Evolutionary conservation across 2,113 vertebrate species (phyloP).

Genomic region (Mesitornis unicolor): DNA sequence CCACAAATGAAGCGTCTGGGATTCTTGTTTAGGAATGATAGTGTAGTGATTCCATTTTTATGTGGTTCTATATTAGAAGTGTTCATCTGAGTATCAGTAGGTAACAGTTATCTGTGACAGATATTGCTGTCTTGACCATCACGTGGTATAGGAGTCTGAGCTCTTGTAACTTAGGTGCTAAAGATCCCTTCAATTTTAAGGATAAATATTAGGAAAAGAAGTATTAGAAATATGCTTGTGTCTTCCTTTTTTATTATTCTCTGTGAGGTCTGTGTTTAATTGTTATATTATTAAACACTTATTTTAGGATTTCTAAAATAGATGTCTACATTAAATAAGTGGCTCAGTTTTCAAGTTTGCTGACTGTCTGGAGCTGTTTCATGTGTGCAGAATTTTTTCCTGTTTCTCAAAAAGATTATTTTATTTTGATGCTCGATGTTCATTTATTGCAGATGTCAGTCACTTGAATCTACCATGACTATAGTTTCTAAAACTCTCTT

Average conservation of each 20-base stretch:
- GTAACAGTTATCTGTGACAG: background rate
- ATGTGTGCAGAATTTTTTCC: background rate
- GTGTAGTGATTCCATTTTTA: background rate
- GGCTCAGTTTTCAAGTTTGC: background rate
- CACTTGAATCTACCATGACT: background rate
- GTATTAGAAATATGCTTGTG: background rate
- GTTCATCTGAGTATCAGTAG: background rate
- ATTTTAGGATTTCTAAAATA: background rate
- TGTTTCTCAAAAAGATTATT: background rate
- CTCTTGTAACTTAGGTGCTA: background rate
- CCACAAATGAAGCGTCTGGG: background rate
- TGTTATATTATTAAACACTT: background rate
- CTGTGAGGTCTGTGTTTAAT: background rate
- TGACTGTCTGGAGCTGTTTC: background rate
- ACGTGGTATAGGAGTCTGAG: background rate
- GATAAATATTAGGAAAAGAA: background rate
- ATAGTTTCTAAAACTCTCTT: background rate
- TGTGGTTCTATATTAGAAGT: background rate
- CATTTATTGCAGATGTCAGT: background rate
- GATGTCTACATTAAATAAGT: background rate
- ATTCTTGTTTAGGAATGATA: background rate
- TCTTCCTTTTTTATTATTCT: background rate
- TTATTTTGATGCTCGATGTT: background rate
- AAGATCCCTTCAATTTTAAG: background rate
- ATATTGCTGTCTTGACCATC: background rate